Base-by-base conservation (phyloP, 2,113 vertebrate genomes). In the Dipodomys stephensi region DNA sequence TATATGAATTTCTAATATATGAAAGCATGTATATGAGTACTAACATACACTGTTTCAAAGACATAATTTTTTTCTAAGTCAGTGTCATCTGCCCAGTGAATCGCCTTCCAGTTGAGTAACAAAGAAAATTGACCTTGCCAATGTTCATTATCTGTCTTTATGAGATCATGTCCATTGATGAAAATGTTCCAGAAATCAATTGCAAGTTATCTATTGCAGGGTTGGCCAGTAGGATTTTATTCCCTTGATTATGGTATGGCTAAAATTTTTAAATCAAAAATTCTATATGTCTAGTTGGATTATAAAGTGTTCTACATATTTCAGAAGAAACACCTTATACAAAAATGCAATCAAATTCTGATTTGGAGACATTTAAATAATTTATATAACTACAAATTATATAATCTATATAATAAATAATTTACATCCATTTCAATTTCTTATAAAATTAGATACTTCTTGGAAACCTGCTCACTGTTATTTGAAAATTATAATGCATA, bases 391-490 rank as follows among this genome's bases (percentile, higher is more conserved):
- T 39, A 39, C 39, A 39, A 39, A 39, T 39, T 39, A 39, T 39
- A 39, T 39, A 39, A 39, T 39, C 3, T 39, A 39, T 39, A 39
- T 39, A 39, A 39, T 39, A 39, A 39, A 39, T 39, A 39, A 11
- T 89, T 74, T 83, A 18, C 1, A 46, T 60, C 62, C 2, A 73
- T 69, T 79, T 87, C 46, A 81, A 90, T 69, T 74, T 64, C 1
- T 90, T 39, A n/a, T 35, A 46, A 90, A 69, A 87, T 57, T 18
- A 92, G 30, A 71, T 49, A 57, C 83, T 64, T 57, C 25, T 90
- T 86, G 68, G 28, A 71, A 68, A 68, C 20, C 1, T 49, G 39
- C 30, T 39, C 39, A 39, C 39, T 46, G 67, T 68, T 83, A 11
- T 11, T 23, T 73, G 49, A 72, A 85, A 86, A 32, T 39, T 82